Percentiles rank a stretch among this genome's conserved stretches.
These are phyloP conservation scores for Nomada ruficornis DNA, from an alignment of 2,888 invertebrate genomes.

Conservation along the genomic window DNA sequence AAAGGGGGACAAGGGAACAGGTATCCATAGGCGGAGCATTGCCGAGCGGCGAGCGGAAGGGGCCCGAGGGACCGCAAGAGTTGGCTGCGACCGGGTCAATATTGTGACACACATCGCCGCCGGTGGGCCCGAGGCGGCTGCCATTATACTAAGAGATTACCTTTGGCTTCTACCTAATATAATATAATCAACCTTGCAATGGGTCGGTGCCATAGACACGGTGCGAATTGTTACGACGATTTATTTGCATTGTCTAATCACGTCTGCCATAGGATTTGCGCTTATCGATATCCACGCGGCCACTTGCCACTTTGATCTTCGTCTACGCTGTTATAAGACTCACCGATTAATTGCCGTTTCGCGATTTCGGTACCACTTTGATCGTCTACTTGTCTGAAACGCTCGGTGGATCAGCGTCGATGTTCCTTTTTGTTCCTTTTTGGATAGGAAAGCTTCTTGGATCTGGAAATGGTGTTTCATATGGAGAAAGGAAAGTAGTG, in stretches of 20 bases:
- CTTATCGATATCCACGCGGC: background rate
- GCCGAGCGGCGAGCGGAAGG: slow-evolving; percentile 33
- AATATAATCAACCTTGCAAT: slow-evolving; percentile 54
- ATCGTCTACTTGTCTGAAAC: no score
- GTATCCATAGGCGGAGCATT: slow-evolving; percentile 55
- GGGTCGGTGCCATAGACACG: slow-evolving; percentile 10
- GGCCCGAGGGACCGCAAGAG: slow-evolving; percentile 39
- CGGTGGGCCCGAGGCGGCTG: slow-evolving; percentile 46
- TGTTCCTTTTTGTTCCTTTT: no score
- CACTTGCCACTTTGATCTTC: background rate
- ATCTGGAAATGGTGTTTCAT: no score
- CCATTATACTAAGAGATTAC: slow-evolving; percentile 57
- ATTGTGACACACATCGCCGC: slow-evolving; percentile 65
- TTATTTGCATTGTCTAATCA: slow-evolving; percentile 42
- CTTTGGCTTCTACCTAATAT: slow-evolving; percentile 42
- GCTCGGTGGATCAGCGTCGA: no score
- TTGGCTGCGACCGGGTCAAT: slow-evolving; percentile 61
- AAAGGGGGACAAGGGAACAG: background rate
- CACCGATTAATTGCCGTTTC: background rate
- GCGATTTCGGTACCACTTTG: no score
- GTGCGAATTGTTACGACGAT: slow-evolving; percentile 25
- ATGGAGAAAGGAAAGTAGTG: no score
- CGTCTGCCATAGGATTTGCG: background rate
- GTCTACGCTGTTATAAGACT: background rate
- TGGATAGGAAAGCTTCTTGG: no score